Evolutionary conservation across 2,888 invertebrate species (phyloP).

Genomic region (Coleophora deauratella): DNA sequence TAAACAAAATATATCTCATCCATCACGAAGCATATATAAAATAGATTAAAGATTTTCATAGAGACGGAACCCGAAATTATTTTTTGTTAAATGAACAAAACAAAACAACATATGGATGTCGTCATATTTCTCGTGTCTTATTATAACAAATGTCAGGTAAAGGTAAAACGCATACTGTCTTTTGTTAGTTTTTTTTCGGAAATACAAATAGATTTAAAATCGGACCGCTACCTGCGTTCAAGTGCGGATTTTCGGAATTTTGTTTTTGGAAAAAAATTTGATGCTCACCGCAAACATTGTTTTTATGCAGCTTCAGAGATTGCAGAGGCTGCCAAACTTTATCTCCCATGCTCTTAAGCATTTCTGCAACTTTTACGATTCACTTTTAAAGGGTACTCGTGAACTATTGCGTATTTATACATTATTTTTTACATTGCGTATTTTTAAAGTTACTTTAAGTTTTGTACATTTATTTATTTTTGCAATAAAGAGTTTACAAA

Average conservation of each 20-base stretch:
- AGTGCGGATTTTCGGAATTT: conserved; percentile 66
- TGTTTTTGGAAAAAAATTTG: conserved; percentile 53
- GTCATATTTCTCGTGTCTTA: conserved; percentile 67
- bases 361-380: no score
- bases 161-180: conserved; percentile 30
- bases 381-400: no score
- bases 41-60: no score
- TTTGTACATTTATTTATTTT: no score
- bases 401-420: no score
- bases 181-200: conserved; percentile 60
- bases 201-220: conserved; percentile 67
- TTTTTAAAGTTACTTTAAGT: no score
- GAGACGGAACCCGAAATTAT: neutral
- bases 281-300: conserved; percentile 71
- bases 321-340: conserved; percentile 32
- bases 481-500: no score
- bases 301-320: conserved; percentile 48
- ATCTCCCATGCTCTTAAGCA: no score
- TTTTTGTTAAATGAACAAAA: conserved; percentile 29
- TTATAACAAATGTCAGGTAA: conserved; percentile 69
- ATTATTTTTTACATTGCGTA: no score
- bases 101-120: conserved; percentile 57
- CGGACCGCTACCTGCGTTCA: conserved; percentile 65
- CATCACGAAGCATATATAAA: no score
- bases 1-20: no score